A percentile compares a stretch with the other conserved stretches of the same genome.
Conservation (phyloP, 2,113 vertebrate genomes). For the Fregata magnificens region DNA sequence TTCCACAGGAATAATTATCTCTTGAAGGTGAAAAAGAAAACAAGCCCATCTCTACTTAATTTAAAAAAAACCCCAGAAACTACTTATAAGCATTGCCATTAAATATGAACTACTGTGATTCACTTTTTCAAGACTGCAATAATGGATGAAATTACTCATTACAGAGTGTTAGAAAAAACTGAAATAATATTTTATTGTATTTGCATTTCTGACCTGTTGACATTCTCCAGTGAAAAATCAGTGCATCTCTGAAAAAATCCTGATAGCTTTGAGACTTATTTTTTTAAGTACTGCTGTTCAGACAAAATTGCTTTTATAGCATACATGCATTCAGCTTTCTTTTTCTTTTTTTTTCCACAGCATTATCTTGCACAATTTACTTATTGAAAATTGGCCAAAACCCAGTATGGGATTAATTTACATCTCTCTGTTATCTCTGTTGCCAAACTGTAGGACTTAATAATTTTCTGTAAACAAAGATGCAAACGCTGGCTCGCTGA, state of each 20-base stretch:
- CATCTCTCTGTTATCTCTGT: background rate
- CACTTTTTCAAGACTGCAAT: background rate
- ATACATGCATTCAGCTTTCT: background rate
- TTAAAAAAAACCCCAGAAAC: background rate
- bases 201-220: background rate
- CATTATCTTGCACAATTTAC: background rate
- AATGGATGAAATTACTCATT: constrained; percentile 27
- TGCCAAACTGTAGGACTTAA: background rate
- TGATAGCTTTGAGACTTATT: background rate
- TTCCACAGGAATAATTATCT: constrained; percentile 54
- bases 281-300: background rate
- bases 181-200: background rate
- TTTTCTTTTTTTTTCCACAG: background rate
- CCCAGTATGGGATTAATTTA: background rate
- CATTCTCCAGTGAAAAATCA: background rate
- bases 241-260: background rate
- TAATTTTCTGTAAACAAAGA: background rate
- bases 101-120: background rate
- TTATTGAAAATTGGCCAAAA: background rate
- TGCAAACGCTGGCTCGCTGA: background rate
- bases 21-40: constrained; percentile 53
- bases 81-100: constrained; percentile 48
- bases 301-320: background rate
- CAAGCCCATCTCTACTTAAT: constrained; percentile 26
- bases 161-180: background rate